Evolutionary conservation across 2,888 invertebrate genomes (phyloP).

Genomic region (Ligdia adustata): DNA sequence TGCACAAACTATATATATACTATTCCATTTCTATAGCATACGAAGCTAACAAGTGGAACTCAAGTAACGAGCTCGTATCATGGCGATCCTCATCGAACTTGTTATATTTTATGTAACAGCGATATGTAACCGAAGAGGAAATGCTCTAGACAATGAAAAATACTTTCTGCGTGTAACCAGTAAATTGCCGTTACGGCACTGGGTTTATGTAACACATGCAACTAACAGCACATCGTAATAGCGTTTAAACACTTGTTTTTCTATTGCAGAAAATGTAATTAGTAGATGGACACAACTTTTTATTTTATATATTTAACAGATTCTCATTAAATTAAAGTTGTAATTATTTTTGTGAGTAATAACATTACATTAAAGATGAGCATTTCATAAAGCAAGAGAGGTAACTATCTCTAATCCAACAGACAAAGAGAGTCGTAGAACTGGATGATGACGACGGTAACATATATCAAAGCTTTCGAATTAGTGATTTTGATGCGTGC

Average conservation of each 20-base stretch:
- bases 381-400: too few species aligned
- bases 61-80: constrained; percentile 8
- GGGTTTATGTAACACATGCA: constrained; percentile 58
- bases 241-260: constrained; percentile 3
- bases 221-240: constrained; percentile 29
- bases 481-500: constrained; percentile 38
- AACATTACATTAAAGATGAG: too few species aligned
- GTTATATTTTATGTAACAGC: constrained; percentile 59
- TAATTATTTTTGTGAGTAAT: too few species aligned
- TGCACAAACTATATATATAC: too few species aligned
- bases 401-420: too few species aligned
- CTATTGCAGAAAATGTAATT: constrained; percentile 4
- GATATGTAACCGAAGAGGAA: constrained; percentile 63
- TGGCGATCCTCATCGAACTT: constrained; percentile 22
- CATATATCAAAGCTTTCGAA: constrained; percentile 21
- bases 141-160: constrained; percentile 81
- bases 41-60: not conserved
- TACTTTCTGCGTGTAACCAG: constrained; percentile 50
- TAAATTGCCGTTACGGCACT: constrained; percentile 59
- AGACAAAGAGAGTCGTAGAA: too few species aligned
- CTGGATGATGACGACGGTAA: too few species aligned
- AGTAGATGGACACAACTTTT: too few species aligned
- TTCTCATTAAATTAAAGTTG: too few species aligned
- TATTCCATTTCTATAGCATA: too few species aligned
- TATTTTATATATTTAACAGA: too few species aligned